phyloP scores from a whole-genome alignment of 2,888 invertebrate species.

The Peribatodes rhomboidaria region DNA sequence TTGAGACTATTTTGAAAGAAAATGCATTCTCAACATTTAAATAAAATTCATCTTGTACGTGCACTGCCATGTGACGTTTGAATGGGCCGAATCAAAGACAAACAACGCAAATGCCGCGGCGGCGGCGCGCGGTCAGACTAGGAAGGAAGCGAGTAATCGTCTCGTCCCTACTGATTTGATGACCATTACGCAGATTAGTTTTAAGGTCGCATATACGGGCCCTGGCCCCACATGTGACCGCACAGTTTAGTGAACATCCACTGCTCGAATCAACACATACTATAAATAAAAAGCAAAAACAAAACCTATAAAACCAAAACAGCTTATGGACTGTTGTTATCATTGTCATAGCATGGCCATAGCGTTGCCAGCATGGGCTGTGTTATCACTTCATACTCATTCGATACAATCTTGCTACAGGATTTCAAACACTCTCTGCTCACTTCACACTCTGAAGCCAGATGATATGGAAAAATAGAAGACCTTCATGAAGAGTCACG shows the following conservation, averaged over 20 bases:
- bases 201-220: conserved; percentile 45
- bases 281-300: not conserved
- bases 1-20: not conserved
- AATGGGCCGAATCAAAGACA: not conserved
- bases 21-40: too few relatives aligned
- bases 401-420: not conserved
- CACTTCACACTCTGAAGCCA: not conserved
- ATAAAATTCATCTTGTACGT: too few relatives aligned
- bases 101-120: conserved; percentile 18
- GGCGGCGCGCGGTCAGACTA: conserved; percentile 38
- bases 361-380: not conserved
- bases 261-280: not conserved
- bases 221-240: conserved; percentile 13
- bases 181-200: conserved; percentile 49
- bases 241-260: conserved; percentile 7
- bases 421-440: not conserved
- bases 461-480: not conserved
- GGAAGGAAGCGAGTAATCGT: conserved; percentile 56
- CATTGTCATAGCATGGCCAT: too few relatives aligned
- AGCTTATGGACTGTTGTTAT: not conserved
- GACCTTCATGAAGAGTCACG: not conserved
- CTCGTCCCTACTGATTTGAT: conserved; percentile 45
- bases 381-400: not conserved
- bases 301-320: not conserved
- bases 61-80: too few relatives aligned